phyloP scores from a whole-genome alignment of 2,797 vertebrate species.

The Phaenicophaeus curvirostris region DNA sequence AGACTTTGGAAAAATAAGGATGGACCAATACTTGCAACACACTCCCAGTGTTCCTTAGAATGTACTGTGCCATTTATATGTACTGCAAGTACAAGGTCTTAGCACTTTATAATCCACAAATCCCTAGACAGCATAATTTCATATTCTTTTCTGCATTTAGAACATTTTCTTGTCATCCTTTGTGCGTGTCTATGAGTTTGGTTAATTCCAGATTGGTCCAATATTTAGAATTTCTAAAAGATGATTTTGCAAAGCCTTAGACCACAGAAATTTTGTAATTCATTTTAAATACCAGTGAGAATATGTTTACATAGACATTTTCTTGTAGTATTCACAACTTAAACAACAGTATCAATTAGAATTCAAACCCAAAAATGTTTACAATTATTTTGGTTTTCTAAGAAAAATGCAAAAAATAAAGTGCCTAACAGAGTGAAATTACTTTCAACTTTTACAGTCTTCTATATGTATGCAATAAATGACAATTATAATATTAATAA shows the following conservation, averaged over 20 bases:
- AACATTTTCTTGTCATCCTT: background rate
- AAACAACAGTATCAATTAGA: background rate
- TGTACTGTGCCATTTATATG: background rate
- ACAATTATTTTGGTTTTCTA: constrained; percentile 1
- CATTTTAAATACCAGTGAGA: background rate
- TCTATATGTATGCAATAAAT: background rate
- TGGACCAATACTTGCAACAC: constrained; percentile 6
- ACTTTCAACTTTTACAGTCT: constrained; percentile 9
- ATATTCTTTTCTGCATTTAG: constrained; percentile 3
- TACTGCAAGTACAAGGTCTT: constrained; percentile 33
- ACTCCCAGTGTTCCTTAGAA: constrained; percentile 33
- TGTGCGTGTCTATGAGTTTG: background rate
- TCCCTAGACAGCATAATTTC: background rate
- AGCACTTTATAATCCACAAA: constrained; percentile 15
- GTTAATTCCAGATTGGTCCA: background rate
- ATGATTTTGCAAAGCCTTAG: background rate
- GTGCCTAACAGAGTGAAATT: constrained; percentile 28
- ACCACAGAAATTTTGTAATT: background rate
- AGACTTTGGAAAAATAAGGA: constrained; percentile 68
- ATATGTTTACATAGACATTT: background rate
- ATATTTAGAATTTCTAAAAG: background rate
- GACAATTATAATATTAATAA: background rate
- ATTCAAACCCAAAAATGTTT: background rate
- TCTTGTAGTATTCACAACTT: background rate
- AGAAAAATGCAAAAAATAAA: constrained; percentile 33